These are phyloP conservation scores for Drosophila nr. fundita DNA, from an alignment of 2,888 invertebrate genomes.

Conservation along the genomic window DNA sequence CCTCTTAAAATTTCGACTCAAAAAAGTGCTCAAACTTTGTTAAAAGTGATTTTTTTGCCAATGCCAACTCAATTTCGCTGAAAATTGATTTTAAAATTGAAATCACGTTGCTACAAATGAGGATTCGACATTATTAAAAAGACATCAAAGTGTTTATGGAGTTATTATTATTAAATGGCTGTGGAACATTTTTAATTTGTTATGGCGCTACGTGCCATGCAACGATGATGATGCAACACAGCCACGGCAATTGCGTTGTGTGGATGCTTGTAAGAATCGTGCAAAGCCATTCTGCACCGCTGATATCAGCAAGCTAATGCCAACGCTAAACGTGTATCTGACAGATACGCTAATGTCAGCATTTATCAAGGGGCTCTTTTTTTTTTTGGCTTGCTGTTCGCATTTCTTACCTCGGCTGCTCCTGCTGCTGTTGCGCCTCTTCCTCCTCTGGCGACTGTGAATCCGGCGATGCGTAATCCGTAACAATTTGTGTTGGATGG, in stretches of 20 bases:
- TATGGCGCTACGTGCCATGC: conserved; percentile 52
- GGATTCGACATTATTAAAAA: neutral
- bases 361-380: neutral
- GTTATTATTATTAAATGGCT: conserved; percentile 28
- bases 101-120: neutral
- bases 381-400: neutral
- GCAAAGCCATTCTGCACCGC: conserved; percentile 12
- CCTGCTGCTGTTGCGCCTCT: conserved; percentile 34
- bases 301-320: conserved; percentile 8
- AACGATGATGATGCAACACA: conserved; percentile 8
- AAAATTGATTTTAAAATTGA: neutral
- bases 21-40: neutral
- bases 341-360: neutral
- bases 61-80: neutral
- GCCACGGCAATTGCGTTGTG: conserved; percentile 18
- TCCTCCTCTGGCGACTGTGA: conserved; percentile 22
- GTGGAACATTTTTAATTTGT: conserved; percentile 60
- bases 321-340: conserved; percentile 18
- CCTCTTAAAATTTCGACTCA: neutral
- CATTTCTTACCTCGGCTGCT: conserved; percentile 53
- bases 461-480: conserved; percentile 66
- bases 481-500: conserved; percentile 73
- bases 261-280: conserved; percentile 45
- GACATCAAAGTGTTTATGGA: neutral
- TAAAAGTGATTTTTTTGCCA: neutral